Evolutionary conservation across 1,140 invertebrate species (phyloP), one percentile per base, ranked within the genome.

Genomic region (Babylonia areolata): DNA sequence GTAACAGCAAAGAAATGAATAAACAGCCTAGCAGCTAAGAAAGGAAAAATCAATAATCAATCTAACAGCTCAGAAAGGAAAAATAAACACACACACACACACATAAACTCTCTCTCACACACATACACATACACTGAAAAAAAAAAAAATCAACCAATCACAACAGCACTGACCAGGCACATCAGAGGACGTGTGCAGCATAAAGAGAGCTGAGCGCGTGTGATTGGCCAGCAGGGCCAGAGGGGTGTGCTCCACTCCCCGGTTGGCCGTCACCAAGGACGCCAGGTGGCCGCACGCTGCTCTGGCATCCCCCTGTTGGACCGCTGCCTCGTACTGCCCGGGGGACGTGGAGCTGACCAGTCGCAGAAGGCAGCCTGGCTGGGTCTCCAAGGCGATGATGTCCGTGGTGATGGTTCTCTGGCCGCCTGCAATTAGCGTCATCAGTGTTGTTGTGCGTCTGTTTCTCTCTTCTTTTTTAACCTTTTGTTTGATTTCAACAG

Each of bases 171-270:
- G 11, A 84, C 82, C 82, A 17, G 81, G 82, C 28, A 71, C 69
- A 17, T 15, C 82, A 17, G 51, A 54, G 84, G 51, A 69, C 28
- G 69, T 80, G 37, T 86, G 79, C 28, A 73, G 54, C n/a, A 89
- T 88, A 89, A 84, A 37, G 81, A 87, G 83, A 90, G 90, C 64
- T 93, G 86, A 1, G 87, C 88, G 64, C 90, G 89, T 86, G 80
- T 92, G 91, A 64, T 93, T 93, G 17, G 92, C 90, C 77, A 94
- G 85, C 51, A 94, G 86, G 17, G 92, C 92, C 23, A 92, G 20
- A 0, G 93, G 91, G 12, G 90, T 91, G 80, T 89, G 91, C 39
- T 90, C 89, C 9, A 92, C 51, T 28, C 93, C 93, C 84, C 90
- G 91, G 84, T 92, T 92, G 15, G 81, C 81, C 17, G 92, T 90